Conservation (phyloP, 2,113 vertebrate genomes). For the Caloenas nicobarica region DNA sequence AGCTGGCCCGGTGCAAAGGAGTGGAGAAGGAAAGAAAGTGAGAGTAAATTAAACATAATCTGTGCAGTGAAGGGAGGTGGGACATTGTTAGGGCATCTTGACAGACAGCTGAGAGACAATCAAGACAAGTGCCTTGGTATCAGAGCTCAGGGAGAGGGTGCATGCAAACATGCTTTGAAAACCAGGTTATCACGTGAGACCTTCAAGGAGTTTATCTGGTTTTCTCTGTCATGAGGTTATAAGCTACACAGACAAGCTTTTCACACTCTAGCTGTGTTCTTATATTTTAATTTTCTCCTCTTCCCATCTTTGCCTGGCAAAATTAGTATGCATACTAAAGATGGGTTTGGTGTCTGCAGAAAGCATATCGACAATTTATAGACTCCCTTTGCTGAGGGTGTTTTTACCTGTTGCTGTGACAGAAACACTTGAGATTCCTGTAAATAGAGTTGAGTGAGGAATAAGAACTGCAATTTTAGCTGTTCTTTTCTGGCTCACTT, state of each 20-base stretch:
- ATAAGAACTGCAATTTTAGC: background rate
- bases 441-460: background rate
- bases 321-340: background rate
- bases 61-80: background rate
- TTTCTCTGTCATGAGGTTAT: background rate
- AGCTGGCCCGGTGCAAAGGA: background rate
- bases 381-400: background rate
- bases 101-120: background rate
- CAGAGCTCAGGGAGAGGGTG: background rate
- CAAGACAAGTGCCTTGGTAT: background rate
- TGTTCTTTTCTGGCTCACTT: slow-evolving; percentile 16
- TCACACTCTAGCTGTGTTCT: background rate
- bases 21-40: background rate
- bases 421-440: background rate
- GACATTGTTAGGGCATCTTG: background rate
- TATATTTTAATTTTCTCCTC: background rate
- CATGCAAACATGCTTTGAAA: background rate
- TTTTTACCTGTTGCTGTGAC: slow-evolving; percentile 22
- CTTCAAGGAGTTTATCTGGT: background rate
- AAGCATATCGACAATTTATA: background rate
- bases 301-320: background rate
- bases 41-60: background rate
- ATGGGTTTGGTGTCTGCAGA: background rate
- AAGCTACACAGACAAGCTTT: background rate
- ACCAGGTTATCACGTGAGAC: background rate